A percentile compares a stretch with the other conserved stretches of the same genome.
Conservation (phyloP, 2,797 vertebrate species). For the Pampus argenteus region DNA sequence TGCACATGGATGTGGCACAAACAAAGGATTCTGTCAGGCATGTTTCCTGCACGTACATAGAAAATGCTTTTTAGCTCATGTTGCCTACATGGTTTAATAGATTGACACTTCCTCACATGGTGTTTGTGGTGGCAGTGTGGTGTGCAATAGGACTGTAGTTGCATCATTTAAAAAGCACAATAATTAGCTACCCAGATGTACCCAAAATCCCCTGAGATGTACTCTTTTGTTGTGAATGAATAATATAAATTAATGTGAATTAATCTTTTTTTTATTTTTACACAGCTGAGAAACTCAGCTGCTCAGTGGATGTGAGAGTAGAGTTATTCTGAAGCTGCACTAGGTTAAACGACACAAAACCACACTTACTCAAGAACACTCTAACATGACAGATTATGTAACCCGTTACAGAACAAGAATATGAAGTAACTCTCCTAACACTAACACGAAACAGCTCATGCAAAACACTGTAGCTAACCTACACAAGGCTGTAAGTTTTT, state of each 20-base stretch:
- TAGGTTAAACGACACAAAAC: background rate
- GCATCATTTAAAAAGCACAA: conserved; percentile 55
- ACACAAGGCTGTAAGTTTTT: no score
- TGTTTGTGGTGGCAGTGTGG: conserved; percentile 80
- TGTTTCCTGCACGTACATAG: background rate
- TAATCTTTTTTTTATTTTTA: no score
- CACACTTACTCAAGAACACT: background rate
- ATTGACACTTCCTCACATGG: conserved; percentile 45
- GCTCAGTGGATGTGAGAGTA: background rate
- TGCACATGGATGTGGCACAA: conserved; percentile 62
- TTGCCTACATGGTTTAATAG: background rate
- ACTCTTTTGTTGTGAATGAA: no score
- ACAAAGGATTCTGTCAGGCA: conserved; percentile 67
- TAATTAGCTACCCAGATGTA: conserved; percentile 42
- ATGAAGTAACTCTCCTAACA: background rate
- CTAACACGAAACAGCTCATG: no score
- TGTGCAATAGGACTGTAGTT: conserved; percentile 66
- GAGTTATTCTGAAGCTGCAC: background rate
- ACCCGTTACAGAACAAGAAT: background rate
- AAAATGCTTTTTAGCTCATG: background rate
- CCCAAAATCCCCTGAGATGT: conserved; percentile 63
- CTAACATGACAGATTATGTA: background rate
- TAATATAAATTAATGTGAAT: no score
- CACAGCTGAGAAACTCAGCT: background rate
- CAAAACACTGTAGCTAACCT: no score